Evolutionary conservation across 2,113 vertebrate species (phyloP), one percentile per base, ranked within the genome.

Genomic region (Semnornis frantzii): DNA sequence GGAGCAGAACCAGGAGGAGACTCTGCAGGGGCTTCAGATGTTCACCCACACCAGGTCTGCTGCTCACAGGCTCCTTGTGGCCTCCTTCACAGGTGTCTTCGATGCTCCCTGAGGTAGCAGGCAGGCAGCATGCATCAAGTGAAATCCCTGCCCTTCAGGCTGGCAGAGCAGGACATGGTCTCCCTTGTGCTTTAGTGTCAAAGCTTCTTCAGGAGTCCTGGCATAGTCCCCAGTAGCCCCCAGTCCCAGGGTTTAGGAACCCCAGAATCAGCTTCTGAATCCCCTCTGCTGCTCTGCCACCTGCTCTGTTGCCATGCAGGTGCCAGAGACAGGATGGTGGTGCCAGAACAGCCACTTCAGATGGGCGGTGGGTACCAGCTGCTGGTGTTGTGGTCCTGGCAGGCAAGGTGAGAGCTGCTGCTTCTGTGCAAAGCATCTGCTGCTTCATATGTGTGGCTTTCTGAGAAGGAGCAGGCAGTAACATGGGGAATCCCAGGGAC

Each of bases 361-460:
- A 6, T 7, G 63, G 54, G 10, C 1, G 0, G 33, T 1, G n/a
- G 66, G 58, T 21, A 28, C 55, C 8, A 3, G 44, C 57, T 5
- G 12, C 33, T 20, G 31, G 37, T 3, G 5, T 18, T 12, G 2
- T 1, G 4, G 6, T 57, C 54, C 63, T 33, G 8, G 25, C 54
- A 24, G 50, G 27, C 37, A 10, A 20, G 28, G 28, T 12, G 63
- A 46, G 68, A 33, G 46, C 20, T 20, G 24, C n/a, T 6, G 16
- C 75, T 70, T 34, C 52, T 24, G 89, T 8, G 28, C 23, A 9
- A 59, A 12, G 48, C 10, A 3, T 31, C 58, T 44, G 52, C 75
- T 2, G 15, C n/a, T 34, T 39, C 5, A 12, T 10, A 4, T 6
- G 12, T 2, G 2, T 42, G 34, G 31, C 28, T n/a, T 27, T 19